These are phyloP conservation scores for rabbit (Oryctolagus cuniculus) DNA, from an alignment of 2,113 vertebrate genomes.

Conservation along the genomic window mOryCun1.1 NC_091450.1:17665501-17666000, in stretches of 20 bases:
- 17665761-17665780: not conserved
- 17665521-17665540: not conserved
- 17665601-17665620: not conserved
- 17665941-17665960: slow-evolving; percentile 70
- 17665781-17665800: not conserved
- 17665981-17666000: slow-evolving; percentile 74
- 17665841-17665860: not conserved
- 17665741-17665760: not conserved
- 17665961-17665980: slow-evolving; percentile 60
- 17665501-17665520: not conserved
- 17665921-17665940: slow-evolving; percentile 67
- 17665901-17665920: slow-evolving; percentile 42
- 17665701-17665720: not conserved
- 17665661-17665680: not conserved
- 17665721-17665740: not conserved
- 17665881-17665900: not conserved
- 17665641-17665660: not conserved
- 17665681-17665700: not conserved
- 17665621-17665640: not conserved
- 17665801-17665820: not conserved
- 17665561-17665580: not conserved
- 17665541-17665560: not conserved
- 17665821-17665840: not conserved
- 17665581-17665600: not conserved
- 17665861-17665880: slow-evolving; percentile 16